A percentile compares a stretch with the other conserved stretches of the same genome.
phyloP scores from a whole-genome alignment of 1,140 invertebrate species.

The Lepidurus packardi region DNA sequence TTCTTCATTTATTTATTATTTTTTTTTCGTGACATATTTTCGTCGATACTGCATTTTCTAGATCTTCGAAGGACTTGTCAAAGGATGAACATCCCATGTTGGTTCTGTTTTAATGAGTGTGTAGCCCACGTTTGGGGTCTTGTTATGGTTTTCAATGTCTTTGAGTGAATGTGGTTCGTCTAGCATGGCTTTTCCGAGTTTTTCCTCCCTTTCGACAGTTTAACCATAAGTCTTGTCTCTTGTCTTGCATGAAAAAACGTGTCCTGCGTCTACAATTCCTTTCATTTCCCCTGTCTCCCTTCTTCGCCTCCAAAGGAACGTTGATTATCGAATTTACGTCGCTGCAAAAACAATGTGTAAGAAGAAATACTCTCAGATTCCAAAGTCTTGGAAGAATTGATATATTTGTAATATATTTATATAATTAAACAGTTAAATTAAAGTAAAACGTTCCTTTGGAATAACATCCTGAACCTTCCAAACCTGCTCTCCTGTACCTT shows the following conservation, averaged over 20 bases:
- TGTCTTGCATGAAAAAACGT: slow-evolving; percentile 13
- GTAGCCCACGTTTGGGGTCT: background rate
- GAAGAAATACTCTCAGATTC: background rate
- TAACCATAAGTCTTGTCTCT: background rate
- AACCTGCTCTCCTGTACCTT: background rate
- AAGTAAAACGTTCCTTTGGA: background rate
- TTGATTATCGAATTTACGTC: too few species aligned
- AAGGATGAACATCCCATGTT: background rate
- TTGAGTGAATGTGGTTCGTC: background rate
- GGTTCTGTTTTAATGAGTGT: slow-evolving; percentile 4
- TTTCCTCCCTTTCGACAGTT: background rate
- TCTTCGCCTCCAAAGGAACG: background rate
- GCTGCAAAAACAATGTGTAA: too few species aligned
- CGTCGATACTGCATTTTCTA: too few species aligned
- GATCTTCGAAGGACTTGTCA: too few species aligned
- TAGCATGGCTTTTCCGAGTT: slow-evolving; percentile 14
- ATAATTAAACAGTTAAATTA: too few species aligned
- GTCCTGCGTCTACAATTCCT: background rate
- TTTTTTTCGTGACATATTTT: too few species aligned
- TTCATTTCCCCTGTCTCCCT: background rate
- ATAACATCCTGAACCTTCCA: background rate
- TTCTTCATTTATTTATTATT: too few species aligned
- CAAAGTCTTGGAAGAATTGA: slow-evolving; percentile 6
- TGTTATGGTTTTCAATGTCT: background rate
- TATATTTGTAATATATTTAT: too few species aligned